Percentiles rank a stretch among this genome's conserved stretches.
phyloP scores from a whole-genome alignment of 2,113 vertebrate genomes.

The Clarias gariepinus region DNA sequence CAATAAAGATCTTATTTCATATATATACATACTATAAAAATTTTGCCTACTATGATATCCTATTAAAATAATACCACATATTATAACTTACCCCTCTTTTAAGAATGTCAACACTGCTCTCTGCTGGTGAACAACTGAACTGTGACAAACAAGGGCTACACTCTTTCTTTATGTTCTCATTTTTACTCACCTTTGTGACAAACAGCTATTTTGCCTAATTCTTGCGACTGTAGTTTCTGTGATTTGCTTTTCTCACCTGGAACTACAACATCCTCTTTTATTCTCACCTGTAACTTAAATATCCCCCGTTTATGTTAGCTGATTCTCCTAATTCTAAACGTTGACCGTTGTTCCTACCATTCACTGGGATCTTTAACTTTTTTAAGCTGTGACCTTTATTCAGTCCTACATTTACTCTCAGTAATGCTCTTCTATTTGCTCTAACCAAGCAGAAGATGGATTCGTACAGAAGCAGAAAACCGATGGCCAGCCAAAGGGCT shows the following conservation, averaged over 20 bases:
- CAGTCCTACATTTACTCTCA: background rate
- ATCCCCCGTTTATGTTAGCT: background rate
- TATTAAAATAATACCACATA: too few relatives aligned
- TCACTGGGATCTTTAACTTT: background rate
- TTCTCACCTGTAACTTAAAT: background rate
- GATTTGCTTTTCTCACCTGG: background rate
- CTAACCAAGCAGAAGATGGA: background rate
- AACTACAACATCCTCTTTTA: background rate
- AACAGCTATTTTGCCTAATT: background rate
- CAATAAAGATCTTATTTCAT: too few relatives aligned
- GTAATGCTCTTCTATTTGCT: background rate
- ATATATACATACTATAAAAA: background rate
- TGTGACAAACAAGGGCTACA: background rate
- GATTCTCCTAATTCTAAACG: background rate
- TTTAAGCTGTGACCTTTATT: background rate
- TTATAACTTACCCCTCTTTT: background rate
- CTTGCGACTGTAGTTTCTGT: background rate
- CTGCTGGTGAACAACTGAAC: constrained; percentile 42
- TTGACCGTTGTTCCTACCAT: background rate
- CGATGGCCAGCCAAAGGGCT: background rate
- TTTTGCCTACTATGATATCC: too few relatives aligned
- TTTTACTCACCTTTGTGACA: background rate
- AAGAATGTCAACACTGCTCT: constrained; percentile 34
- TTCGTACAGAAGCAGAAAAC: background rate
- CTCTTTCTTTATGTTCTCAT: background rate